Evolutionary conservation across 2,888 invertebrate species (phyloP), one percentile per base, ranked within the genome.

Genomic region (Synanthedon formicaeformis): DNA sequence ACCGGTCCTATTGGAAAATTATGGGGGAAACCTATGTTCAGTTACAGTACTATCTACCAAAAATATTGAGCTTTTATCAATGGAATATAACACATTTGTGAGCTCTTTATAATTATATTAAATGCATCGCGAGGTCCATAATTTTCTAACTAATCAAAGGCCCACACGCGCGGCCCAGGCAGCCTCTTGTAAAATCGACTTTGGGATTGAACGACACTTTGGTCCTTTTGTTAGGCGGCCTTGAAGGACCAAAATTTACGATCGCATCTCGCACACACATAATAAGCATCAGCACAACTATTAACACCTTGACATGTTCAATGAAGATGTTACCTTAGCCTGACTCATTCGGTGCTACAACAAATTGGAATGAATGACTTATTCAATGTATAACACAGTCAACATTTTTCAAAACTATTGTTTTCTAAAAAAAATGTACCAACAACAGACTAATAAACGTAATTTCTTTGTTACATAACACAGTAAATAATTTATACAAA

Each of bases 151-250:
- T 50, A 41, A 48, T 50, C 40, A 41, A 54, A 55, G 69, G 86
- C 79, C 86, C 87, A 87, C 87, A 87, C 87, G 85, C 86, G 83
- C 71, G 81, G 66, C 71, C 64, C 71, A 70, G 65, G 72, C 78
- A 77, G 74, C 80, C 83, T 82, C 86, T 84, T 85, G 81, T 86
- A 82, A 81, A 79, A 78, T 81, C 80, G 81, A 81, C 82, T 83
- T 78, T 76, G 73, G 75, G 74, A 74, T 75, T 74, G 73, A 76
- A 79, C 75, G 78, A 76, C 78, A 78, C 77, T 78, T 34, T 77
- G 71, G 77, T 71, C 63, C 81, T 75, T 85, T 87, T 85, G 84
- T 85, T 73, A 60, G 62, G 51, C 70, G 78, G 73, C 85, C 84
- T 84, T 83, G 82, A 70, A 67, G 71, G 66, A 65, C 74, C 77